A percentile compares a stretch with the other conserved stretches of the same genome.
Conservation (phyloP, 2,888 invertebrate species). For the Lasius fuliginosus region DNA sequence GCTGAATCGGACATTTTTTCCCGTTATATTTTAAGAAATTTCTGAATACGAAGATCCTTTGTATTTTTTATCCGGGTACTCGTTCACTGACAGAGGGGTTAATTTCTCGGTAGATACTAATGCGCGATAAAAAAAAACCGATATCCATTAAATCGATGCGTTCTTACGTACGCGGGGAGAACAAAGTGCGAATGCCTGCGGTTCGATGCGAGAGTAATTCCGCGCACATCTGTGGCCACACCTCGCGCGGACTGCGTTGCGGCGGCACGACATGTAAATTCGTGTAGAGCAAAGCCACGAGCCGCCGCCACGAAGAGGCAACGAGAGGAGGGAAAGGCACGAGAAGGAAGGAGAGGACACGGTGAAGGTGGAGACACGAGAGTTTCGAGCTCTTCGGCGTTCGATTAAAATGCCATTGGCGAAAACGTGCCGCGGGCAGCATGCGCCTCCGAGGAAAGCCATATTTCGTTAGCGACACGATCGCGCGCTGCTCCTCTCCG, state of each 20-base stretch:
- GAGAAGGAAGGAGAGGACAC: not conserved
- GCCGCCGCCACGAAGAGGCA: conserved; percentile 22
- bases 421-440: conserved; percentile 54
- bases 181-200: conserved; percentile 11
- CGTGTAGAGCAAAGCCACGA: conserved; percentile 62
- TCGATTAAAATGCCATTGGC: conserved; percentile 71
- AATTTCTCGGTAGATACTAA: too few relatives aligned
- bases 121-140: not conserved
- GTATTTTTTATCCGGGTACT: too few relatives aligned
- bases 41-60: too few relatives aligned
- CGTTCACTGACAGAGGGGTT: too few relatives aligned
- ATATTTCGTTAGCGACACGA: conserved; percentile 49
- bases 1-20: too few relatives aligned
- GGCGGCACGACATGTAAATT: conserved; percentile 74
- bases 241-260: conserved; percentile 70
- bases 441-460: conserved; percentile 34
- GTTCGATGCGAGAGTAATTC: conserved; percentile 47
- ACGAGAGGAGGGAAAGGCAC: not conserved
- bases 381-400: conserved; percentile 54
- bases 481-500: conserved; percentile 9
- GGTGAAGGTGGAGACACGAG: conserved; percentile 39
- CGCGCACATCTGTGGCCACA: conserved; percentile 66
- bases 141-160: conserved; percentile 17
- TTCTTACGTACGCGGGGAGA: conserved; percentile 8
- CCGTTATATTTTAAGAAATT: too few relatives aligned